Conservation (phyloP, 2,113 vertebrate genomes). For the Ardeotis arabs region DNA sequence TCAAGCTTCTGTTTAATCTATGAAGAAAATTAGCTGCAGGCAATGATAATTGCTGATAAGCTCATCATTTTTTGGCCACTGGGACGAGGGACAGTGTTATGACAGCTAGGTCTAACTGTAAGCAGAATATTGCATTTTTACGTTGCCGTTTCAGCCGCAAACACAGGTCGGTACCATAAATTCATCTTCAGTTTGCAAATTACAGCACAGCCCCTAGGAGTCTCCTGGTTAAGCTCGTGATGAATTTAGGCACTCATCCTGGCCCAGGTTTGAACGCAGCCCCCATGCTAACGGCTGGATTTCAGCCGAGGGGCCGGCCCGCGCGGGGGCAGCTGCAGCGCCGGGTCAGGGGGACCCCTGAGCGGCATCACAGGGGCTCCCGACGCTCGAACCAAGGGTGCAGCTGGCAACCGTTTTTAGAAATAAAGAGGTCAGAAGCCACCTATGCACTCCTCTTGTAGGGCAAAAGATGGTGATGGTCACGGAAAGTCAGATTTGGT, state of each 20-base stretch:
- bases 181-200: neutral
- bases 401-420: rapidly evolving
- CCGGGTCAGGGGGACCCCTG: neutral
- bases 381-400: rapidly evolving
- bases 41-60: slow-evolving; percentile 59
- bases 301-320: neutral
- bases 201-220: slow-evolving; percentile 8
- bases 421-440: neutral
- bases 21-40: slow-evolving; percentile 49
- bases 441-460: neutral
- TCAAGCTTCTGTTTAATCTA: slow-evolving; percentile 64
- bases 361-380: neutral
- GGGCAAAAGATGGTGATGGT: neutral
- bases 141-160: neutral
- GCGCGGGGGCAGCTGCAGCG: rapidly evolving
- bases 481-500: neutral
- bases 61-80: slow-evolving; percentile 52
- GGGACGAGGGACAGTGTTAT: neutral
- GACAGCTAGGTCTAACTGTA: slow-evolving; percentile 43
- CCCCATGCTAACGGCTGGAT: neutral
- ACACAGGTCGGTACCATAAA: neutral
- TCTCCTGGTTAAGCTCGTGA: neutral
- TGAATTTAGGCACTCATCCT: neutral
- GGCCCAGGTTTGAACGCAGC: neutral
- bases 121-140: slow-evolving; percentile 19